Conservation (phyloP, 2,113 vertebrate genomes). For the Salminus brasiliensis region DNA sequence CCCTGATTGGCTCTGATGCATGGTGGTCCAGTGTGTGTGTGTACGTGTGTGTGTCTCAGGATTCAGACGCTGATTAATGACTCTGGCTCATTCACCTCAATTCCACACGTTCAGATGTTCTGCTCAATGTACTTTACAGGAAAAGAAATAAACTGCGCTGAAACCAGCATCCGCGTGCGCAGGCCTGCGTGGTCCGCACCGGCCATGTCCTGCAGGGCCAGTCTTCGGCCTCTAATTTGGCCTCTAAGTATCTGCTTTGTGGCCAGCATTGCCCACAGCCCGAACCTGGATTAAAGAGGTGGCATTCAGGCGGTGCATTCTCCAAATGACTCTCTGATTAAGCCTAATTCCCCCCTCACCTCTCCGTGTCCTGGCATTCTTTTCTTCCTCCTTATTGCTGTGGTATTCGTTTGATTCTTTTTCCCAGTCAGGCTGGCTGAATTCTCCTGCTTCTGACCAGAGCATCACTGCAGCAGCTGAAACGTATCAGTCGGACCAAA, state of each 20-base stretch:
- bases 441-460: conserved; percentile 26
- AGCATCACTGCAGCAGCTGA: neutral
- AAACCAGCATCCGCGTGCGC: neutral
- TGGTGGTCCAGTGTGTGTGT: conserved; percentile 4
- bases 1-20: conserved; percentile 7
- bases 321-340: conserved; percentile 58
- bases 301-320: conserved; percentile 57
- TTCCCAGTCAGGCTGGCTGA: conserved; percentile 20
- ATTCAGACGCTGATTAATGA: conserved; percentile 53
- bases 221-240: neutral
- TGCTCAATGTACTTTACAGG: neutral
- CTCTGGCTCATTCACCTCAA: conserved; percentile 25
- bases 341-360: conserved; percentile 61
- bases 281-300: conserved; percentile 34
- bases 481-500: too few species aligned
- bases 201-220: neutral
- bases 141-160: neutral
- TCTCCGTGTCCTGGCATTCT: conserved; percentile 52
- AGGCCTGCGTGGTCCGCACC: neutral
- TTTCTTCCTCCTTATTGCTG: conserved; percentile 54
- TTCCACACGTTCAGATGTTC: conserved; percentile 57
- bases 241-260: neutral
- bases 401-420: conserved; percentile 57
- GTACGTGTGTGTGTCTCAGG: conserved; percentile 10
- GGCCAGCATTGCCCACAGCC: neutral